Evolutionary conservation across 2,888 invertebrate species (phyloP), one percentile per base, ranked within the genome.

Genomic region (Steinernema carpocapsae): DNA sequence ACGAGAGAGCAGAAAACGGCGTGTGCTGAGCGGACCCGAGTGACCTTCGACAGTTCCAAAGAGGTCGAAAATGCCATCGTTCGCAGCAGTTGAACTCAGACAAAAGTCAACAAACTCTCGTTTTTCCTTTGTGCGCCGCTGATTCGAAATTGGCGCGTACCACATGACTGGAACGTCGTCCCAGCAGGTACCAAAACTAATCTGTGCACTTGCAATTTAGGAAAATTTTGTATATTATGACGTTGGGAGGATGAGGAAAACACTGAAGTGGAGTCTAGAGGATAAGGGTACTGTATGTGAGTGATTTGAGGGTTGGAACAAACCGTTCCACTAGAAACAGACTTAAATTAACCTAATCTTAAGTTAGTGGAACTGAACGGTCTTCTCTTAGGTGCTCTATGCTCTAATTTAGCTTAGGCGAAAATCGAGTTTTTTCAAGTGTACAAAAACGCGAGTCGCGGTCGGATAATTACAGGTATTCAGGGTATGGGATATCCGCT

Each of bases 91-190:
- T 14, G 3, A 17, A 48, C 48, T 19, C 48, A 19, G 14, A 48
- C 48, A 48, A 48, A 37, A 48, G 48, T 48, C 48, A 48, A 48
- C 48, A 48, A 48, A 48, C 48, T 48, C 10, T 48, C 48, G 17
- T 48, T 48, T 48, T 48, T 14, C 48, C 7, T 48, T 14, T 43
- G n/a, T 37, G 37, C 10, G 37, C 48, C 3, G 3, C 4, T 48
- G n/a, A 48, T 19, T n/a, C 17, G 48, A 19, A 48, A 48, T 48
- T 37, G 37, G 37, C 48, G 48, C 17, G n/a, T n/a, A 48, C 14
- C 48, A 48, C 48, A 19, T 19, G 48, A 48, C 48, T 48, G 48
- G 48, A 48, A 48, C 48, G n/a, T 48, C 48, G n/a, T 48, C 48
- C 19, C 48, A 48, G 48, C 48, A 48, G 19, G 37, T 37, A 10